These are phyloP conservation scores for Diuraphis noxia DNA, from an alignment of 1,140 invertebrate species.

Conservation along the genomic window DNA sequence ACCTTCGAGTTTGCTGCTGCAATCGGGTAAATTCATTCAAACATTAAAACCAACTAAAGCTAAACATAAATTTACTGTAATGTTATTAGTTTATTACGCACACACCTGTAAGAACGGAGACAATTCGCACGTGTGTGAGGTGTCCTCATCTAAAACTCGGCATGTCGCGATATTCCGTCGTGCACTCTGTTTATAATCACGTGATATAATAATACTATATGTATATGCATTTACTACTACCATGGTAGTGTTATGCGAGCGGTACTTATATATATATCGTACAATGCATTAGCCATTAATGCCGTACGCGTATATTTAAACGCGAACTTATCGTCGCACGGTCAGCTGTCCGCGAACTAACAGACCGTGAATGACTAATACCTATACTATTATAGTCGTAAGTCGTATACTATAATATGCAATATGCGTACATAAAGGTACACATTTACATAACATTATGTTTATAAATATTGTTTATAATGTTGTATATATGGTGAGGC, in stretches of 20 bases:
- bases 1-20: not conserved
- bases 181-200: not conserved
- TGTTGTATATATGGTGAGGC: not conserved
- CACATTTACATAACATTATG: not conserved
- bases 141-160: not conserved
- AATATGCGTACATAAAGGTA: not conserved
- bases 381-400: not conserved
- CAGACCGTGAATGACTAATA: conserved; percentile 38
- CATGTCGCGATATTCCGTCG: not conserved
- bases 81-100: too few relatives aligned
- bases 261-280: not conserved
- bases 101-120: not conserved
- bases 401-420: not conserved
- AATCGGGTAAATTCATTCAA: not conserved
- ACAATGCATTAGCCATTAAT: not conserved
- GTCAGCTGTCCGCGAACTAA: not conserved
- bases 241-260: not conserved
- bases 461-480: not conserved
- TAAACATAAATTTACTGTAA: not conserved
- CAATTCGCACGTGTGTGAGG: not conserved
- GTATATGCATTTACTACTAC: not conserved
- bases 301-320: not conserved
- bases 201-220: not conserved
- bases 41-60: not conserved
- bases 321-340: not conserved